Evolutionary conservation across 2,888 invertebrate genomes (phyloP), one percentile per base, ranked within the genome.

Genomic region (Eupithecia vulgata): DNA sequence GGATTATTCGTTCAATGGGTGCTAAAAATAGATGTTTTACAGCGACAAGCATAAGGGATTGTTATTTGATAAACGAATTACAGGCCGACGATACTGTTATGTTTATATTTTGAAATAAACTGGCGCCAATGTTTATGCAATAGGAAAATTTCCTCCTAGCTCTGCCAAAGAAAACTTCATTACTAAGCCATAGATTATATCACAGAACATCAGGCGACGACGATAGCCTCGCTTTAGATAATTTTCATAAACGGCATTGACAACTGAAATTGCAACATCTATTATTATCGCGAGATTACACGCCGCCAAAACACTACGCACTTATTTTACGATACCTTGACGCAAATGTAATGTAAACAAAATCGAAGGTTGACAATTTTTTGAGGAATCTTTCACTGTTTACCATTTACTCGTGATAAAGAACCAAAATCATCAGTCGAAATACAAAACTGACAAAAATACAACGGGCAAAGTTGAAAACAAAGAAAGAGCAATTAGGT

Each of bases 81-180:
- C 52, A 52, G 21, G 52, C 12, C 52, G 52, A 12, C 3, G 21
- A 21, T 21, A 52, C 52, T 21, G 12, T 57, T 12, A 25, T 57
- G 57, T 57, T 57, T 25, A 57, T 57, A 57, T 57, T 25, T 57
- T 57, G 57, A 25, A 57, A 57, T 57, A 13, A 57, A 57, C 57
- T 57, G 57, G 57, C 57, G 57, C 57, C 13, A 13, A 57, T 25
- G 57, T 15, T 52, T 40, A 68, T 42, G 70, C 34, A 57, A 72
- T 65, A 72, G 52, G 62, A 57, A 68, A 72, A 64, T 62, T 73
- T 73, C 70, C 73, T 73, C 10, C 30, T 73, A 42, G 37, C n/a
- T 61, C 61, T 70, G 73, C 73, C 73, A 73, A 73, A 40, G 35
- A 69, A 61, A 59, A 57, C 40, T 34, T 42, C 67, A 42, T 25